Evolutionary conservation across 2,888 invertebrate genomes (phyloP), one percentile per base, ranked within the genome.

Genomic region (Hyles lineata): DNA sequence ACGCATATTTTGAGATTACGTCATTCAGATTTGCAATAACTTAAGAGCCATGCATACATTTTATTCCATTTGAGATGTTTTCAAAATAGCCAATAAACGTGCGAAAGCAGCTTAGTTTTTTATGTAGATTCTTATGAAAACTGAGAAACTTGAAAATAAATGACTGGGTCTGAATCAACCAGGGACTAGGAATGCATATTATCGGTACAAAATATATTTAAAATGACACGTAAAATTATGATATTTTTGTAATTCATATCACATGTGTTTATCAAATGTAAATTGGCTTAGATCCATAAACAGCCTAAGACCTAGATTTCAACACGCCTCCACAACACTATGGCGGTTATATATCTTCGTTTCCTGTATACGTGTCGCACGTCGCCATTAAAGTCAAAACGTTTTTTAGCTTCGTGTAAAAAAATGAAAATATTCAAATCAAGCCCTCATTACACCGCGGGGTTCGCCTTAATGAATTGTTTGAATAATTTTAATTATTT

Each of bases 391-490:
- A 67, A 67, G 67, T 67, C 67, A 67, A 67, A 67, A 50, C 50
- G 43, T 23, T 63, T 67, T 43, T 43, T 67, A 67, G 23, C 67
- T 67, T 23, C 67, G 67, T 50, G 67, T 67, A 43, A 67, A 67
- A 63, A 88, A 85, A 83, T 82, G 81, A 83, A 91, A 87, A 90
- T 90, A 92, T 92, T 90, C 88, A 91, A 92, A 91, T 90, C 81
- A 89, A 84, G 81, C 75, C 82, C 87, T 88, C 88, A 89, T 92
- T 90, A 91, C 89, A 85, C 80, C 76, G 80, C 83, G 77, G 83
- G 79, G 85, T 82, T 82, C 80, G 82, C 80, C 82, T 83, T 89
- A 90, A 89, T 89, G 86, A 89, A 88, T 89, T 86, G 85, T 87
- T 87, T 80, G 84, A 87, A 88, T 67, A 67, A 63, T 79, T 76